phyloP scores from a whole-genome alignment of 2,797 vertebrate genomes.

The Pagetopsis macropterus region DNA sequence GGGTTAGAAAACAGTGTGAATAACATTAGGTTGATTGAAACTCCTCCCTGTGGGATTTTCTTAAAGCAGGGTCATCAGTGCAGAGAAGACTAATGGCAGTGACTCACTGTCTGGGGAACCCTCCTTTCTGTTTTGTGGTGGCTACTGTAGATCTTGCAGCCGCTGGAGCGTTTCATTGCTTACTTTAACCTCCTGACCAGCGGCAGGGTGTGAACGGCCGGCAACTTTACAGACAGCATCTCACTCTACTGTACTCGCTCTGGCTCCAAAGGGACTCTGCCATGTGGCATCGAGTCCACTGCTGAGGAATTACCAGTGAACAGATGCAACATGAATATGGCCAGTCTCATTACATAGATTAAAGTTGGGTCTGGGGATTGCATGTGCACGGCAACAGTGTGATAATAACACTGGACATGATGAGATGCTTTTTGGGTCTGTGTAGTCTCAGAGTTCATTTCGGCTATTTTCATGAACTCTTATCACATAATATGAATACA shows the following conservation, averaged over 20 bases:
- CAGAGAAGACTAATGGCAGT: slow-evolving; percentile 39
- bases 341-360: slow-evolving; percentile 66
- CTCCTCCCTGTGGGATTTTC: slow-evolving; percentile 38
- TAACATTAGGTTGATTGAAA: slow-evolving; percentile 47
- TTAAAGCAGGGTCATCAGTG: slow-evolving; percentile 33
- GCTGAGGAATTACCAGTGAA: slow-evolving; percentile 67
- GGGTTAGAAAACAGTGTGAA: slow-evolving; percentile 39
- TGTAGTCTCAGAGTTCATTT: slow-evolving; percentile 62
- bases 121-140: slow-evolving; percentile 20
- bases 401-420: slow-evolving; percentile 57
- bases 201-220: slow-evolving; percentile 30
- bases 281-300: slow-evolving; percentile 60
- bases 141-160: slow-evolving; percentile 35
- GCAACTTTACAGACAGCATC: slow-evolving; percentile 44
- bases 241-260: slow-evolving; percentile 34
- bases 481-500: slow-evolving; percentile 65
- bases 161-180: slow-evolving; percentile 54
- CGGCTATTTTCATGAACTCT: slow-evolving; percentile 64
- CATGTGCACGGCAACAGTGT: slow-evolving; percentile 42
- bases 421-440: slow-evolving; percentile 47
- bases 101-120: slow-evolving; percentile 47
- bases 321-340: slow-evolving; percentile 74
- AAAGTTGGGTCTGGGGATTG: slow-evolving; percentile 63
- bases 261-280: slow-evolving; percentile 39
- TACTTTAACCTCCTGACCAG: slow-evolving; percentile 46